These are phyloP conservation scores for Exaiptasia diaphana DNA, from an alignment of 64 coral and sea anemone genomes.

Conservation along the genomic window DNA sequence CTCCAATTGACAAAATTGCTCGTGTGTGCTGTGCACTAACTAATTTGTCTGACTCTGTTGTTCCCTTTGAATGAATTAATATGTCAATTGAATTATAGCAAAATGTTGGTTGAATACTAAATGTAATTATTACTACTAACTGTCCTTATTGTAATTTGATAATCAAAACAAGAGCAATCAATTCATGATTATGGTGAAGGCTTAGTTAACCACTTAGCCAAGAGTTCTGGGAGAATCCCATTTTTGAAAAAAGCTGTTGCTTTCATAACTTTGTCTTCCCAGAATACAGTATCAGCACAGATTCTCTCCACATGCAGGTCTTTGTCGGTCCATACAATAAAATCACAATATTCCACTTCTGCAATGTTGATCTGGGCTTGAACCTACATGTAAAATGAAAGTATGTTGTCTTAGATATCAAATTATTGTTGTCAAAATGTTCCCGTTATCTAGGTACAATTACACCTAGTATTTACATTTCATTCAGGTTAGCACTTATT, in stretches of 20 bases:
- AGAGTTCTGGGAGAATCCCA: slow-evolving; percentile 23
- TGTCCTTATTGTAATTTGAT: too few species aligned
- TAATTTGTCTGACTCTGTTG: slow-evolving; percentile 20
- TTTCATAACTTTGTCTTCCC: background rate
- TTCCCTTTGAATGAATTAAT: slow-evolving; percentile 12
- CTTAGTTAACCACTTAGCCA: slow-evolving; percentile 9
- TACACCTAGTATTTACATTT: too few species aligned
- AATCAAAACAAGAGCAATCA: too few species aligned
- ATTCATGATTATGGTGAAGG: too few species aligned
- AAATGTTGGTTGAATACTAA: too few species aligned
- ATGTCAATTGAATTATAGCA: too few species aligned
- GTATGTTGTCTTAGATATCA: slow-evolving; percentile 31
- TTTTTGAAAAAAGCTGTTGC: background rate
- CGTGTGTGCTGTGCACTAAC: slow-evolving; percentile 27
- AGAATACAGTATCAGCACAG: slow-evolving; percentile 24
- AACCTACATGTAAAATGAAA: background rate
- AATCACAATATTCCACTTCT: slow-evolving; percentile 33
- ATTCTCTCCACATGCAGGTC: slow-evolving; percentile 48
- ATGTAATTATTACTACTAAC: too few species aligned
- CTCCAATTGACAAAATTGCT: slow-evolving; percentile 26
- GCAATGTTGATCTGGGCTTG: slow-evolving; percentile 25
- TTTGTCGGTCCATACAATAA: slow-evolving; percentile 8
- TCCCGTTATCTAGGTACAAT: too few species aligned
- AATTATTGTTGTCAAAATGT: too few species aligned
- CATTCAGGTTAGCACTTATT: too few species aligned